Evolutionary conservation across 1,140 invertebrate genomes (phyloP), one percentile per base, ranked within the genome.

Genomic region (Trinorchestia longiramus): DNA sequence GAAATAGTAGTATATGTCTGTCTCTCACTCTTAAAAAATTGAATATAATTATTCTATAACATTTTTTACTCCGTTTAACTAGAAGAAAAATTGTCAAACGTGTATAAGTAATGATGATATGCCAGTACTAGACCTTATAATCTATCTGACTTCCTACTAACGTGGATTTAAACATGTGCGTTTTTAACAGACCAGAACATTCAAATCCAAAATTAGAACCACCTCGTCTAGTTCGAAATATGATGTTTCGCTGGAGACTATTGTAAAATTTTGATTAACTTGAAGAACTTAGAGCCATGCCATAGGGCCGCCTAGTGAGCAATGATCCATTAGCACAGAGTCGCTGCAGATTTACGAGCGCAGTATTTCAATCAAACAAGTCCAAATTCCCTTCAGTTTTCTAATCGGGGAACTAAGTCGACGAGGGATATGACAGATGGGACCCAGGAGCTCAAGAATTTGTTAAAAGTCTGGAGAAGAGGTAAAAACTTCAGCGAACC

Each of bases 321-420:
- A 77, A 77, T 77, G 62, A 77, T 77, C 62, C 62, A 77, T 77
- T 77, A 77, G 62, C 62, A 77, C 62, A 36, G 62, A 77, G 62
- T 77, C 62, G 62, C 62, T 11, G 88, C 36, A 41, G 88, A 90
- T 90, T 90, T 90, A 90, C 43, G 88, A 43, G 43, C 28, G 88
- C 88, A 90, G 43, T 90, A 90, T 90, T 90, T 90, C 88, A 90
- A 41, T 90, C 88, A 90, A 90, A 90, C 43, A 43, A 90, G 88
- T 43, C 88, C 41, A 90, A 42, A 90, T 90, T 90, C 88, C 88
- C 88, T 90, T 90, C 88, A 90, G 88, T 90, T 90, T 90, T 90
- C 88, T 41, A 43, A 43, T 90, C 88, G 41, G 43, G 43, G 88
- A 41, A 90, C 88, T 90, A 43, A 90, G 88, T 90, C 88, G 88